A percentile compares a stretch with the other conserved stretches of the same genome.
These are phyloP conservation scores for Deroplatys truncata DNA, from an alignment of 2,888 invertebrate species.

Conservation along the genomic window DNA sequence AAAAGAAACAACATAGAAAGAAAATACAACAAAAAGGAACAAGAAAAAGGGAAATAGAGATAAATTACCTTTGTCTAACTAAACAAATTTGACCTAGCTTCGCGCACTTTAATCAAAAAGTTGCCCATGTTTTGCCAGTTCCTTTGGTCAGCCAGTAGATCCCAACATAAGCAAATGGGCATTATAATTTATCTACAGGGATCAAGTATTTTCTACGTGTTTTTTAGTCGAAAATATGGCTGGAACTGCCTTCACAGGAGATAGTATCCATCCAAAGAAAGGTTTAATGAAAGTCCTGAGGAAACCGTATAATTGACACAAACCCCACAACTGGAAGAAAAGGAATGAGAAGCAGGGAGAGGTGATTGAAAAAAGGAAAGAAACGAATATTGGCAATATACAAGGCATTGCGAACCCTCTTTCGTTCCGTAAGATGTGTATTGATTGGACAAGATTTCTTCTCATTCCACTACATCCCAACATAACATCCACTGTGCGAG, in stretches of 20 bases:
- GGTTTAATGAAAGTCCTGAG: neutral
- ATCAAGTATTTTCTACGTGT: too few relatives aligned
- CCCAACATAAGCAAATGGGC: too few relatives aligned
- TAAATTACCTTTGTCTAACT: too few relatives aligned
- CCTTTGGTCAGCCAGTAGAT: too few relatives aligned
- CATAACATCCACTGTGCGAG: neutral
- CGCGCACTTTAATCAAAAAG: too few relatives aligned
- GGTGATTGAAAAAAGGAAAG: neutral
- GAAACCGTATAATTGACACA: neutral
- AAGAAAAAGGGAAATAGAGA: too few relatives aligned
- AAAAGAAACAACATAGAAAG: too few relatives aligned
- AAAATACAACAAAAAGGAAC: too few relatives aligned
- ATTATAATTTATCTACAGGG: too few relatives aligned
- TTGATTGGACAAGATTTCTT: neutral
- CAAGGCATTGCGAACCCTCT: neutral
- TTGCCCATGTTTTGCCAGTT: too few relatives aligned
- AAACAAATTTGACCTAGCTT: too few relatives aligned
- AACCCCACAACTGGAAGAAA: neutral
- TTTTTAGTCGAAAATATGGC: too few relatives aligned
- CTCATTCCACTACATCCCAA: neutral
- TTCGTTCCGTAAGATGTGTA: neutral
- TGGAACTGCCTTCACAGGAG: neutral
- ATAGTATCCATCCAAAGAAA: neutral
- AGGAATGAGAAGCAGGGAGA: neutral
- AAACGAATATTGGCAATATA: slow-evolving; percentile 6